Evolutionary conservation across 2,888 invertebrate species (phyloP), one percentile per base, ranked within the genome.

Genomic region (Mythimna pallens): DNA sequence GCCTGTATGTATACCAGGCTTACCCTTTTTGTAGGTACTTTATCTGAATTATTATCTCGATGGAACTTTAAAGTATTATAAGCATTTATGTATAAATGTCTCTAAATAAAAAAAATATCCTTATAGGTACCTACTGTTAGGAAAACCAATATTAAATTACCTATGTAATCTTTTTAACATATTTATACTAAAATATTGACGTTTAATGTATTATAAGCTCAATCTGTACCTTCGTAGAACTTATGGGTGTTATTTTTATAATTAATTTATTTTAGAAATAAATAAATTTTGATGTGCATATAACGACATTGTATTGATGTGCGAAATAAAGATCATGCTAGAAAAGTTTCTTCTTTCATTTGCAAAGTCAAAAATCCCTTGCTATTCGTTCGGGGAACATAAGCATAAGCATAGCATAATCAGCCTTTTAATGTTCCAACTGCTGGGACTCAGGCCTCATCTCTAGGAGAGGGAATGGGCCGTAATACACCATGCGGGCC

Each of bases 181-280:
- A 61, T 57, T 22, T 47, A n/a, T 47, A 63, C 40, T 14, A 76
- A 69, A 65, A 59, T 65, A 63, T 73, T 30, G 40, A 65, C 68
- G 55, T 78, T 63, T 61, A 70, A 52, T 65, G 20, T 81, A 70
- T 74, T 63, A 65, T 69, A 76, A 77, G 88, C 88, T 88, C 88
- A 88, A 88, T 61, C 58, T 83, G 70, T 76, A 78, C 75, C 71
- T 70, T 67, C 30, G 47, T 73, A 69, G 57, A 54, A 50, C 40
- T 20, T 61, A 52, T 79, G 58, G 14, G 12, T 61, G 54, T 70
- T 82, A 70, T 73, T 73, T 82, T 65, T 71, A 22, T 67, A 73
- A 59, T 20, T 58, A 9, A 47, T 67, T 22, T 61, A 65, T 69
- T 22, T 61, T 66, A 36, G 34, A 30, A 58, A 59, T 55, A 47